Conservation (phyloP, 1,140 invertebrate genomes). For the Saccostrea echinata region DNA sequence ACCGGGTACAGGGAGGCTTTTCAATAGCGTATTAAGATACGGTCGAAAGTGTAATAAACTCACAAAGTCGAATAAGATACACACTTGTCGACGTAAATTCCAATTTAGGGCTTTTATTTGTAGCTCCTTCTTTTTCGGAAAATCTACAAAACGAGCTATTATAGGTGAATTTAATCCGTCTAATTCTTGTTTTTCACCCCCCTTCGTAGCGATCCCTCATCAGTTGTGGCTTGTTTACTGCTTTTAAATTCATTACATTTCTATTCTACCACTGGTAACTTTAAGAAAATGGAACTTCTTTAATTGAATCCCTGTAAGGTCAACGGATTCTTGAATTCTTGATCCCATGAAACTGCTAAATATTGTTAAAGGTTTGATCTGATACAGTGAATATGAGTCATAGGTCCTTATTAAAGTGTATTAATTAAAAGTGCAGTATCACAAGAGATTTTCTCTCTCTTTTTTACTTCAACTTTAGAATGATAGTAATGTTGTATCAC, state of each 20-base stretch:
- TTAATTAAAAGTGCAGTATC: background rate
- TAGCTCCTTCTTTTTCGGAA: background rate
- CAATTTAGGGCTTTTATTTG: background rate
- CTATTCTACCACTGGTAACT: background rate
- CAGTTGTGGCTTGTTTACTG: conserved; percentile 3
- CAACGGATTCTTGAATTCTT: background rate
- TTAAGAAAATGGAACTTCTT: background rate
- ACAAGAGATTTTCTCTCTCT: too few relatives aligned
- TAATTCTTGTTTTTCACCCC: background rate
- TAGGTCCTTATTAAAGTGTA: too few relatives aligned
- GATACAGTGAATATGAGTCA: background rate
- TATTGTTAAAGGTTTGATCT: too few relatives aligned
- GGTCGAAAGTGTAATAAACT: conserved; percentile 15
- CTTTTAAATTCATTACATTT: conserved; percentile 34
- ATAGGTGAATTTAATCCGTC: background rate
- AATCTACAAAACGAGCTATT: conserved; percentile 1
- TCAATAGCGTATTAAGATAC: background rate
- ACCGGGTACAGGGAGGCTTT: background rate
- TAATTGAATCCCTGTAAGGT: background rate
- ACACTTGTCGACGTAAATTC: conserved; percentile 12
- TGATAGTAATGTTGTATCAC: too few relatives aligned
- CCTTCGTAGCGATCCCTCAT: background rate
- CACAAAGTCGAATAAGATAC: background rate
- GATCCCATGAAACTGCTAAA: background rate
- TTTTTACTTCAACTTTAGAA: too few relatives aligned